Percentiles rank a stretch among this genome's conserved stretches.
These are phyloP conservation scores for Rhyzopertha dominica DNA, from an alignment of 1,140 invertebrate species.

Conservation along the genomic window DNA sequence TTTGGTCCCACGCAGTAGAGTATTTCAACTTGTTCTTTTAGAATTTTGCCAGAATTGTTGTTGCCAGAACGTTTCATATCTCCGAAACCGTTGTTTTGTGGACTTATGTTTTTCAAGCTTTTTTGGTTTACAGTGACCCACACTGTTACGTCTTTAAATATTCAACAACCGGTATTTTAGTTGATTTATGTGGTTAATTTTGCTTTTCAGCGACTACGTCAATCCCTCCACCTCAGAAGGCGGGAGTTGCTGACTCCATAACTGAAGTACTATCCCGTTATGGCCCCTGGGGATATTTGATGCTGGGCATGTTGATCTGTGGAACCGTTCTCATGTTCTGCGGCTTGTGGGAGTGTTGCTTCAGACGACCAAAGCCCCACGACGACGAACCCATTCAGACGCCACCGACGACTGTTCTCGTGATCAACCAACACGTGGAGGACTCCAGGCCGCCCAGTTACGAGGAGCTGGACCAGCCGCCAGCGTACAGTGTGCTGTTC, in stretches of 20 bases:
- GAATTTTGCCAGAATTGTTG: too few species aligned
- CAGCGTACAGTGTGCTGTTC: slow-evolving; percentile 42
- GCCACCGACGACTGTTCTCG: slow-evolving; percentile 28
- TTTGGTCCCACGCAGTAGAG: too few species aligned
- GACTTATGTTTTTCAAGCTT: too few species aligned
- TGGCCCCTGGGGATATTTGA: slow-evolving; percentile 60
- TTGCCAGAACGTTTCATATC: too few species aligned
- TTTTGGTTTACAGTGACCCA: too few species aligned
- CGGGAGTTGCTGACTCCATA: slow-evolving; percentile 40
- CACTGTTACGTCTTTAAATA: too few species aligned
- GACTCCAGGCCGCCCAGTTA: slow-evolving; percentile 39
- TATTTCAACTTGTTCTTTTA: too few species aligned
- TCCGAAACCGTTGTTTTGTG: too few species aligned
- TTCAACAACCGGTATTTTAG: too few species aligned
- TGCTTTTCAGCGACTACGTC: too few species aligned
- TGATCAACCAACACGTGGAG: slow-evolving; percentile 24
- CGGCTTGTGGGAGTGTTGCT: slow-evolving; percentile 53
- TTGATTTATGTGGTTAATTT: too few species aligned
- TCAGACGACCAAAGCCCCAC: slow-evolving; percentile 38
- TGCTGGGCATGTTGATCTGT: slow-evolving; percentile 59
- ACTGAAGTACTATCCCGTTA: slow-evolving; percentile 53
- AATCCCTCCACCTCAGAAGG: too few species aligned
- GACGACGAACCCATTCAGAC: slow-evolving; percentile 32
- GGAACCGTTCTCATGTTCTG: slow-evolving; percentile 60
- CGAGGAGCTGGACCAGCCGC: slow-evolving; percentile 46